Evolutionary conservation across 1,140 invertebrate genomes (phyloP), one percentile per base, ranked within the genome.

Genomic region (Steinernema khuongi): DNA sequence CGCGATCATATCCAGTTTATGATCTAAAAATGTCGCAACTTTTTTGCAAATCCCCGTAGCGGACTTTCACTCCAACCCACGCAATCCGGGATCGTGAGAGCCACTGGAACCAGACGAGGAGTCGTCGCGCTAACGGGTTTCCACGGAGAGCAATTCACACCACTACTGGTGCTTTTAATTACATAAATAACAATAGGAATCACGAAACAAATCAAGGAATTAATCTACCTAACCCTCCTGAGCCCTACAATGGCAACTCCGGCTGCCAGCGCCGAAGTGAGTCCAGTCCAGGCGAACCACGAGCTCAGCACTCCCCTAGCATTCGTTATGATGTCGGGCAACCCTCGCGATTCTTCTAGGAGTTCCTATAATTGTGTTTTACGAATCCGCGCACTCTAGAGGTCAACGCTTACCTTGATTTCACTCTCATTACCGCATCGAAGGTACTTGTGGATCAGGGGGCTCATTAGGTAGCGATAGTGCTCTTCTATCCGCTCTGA

Each of bases 11-110:
- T 41, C 36, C 36, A 41, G 36, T 41, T 41, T 41, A 41, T 41
- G 7, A n/a, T n/a, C 7, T n/a, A 41, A 11, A 60, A 60, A 60
- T 60, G 50, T 60, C 50, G 22, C 50, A 60, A 60, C 50, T 60
- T 60, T 60, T 60, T 60, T 60, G 50, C 50, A 60, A 26, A n/a
- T 14, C 50, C 50, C 50, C 50, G 50, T 22, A 60, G 19, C 50
- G 11, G 7, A 60, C 11, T 60, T 26, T 22, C 19, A 60, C 19
- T 11, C 22, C 4, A 14, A n/a, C 50, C 50, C 19, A 60, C 19
- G 7, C 22, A 22, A 14, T 60, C 50, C 19, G 14, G 50, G 7
- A 60, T 22, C 19, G 4, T 60, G 14, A 41, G 36, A 41, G 36
- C 7, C n/a, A n/a, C 50, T 7, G 50, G 50, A 60, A 60, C 7